Base-by-base conservation (phyloP, 1,140 invertebrate genomes). In the Drosophila subobscura region DNA sequence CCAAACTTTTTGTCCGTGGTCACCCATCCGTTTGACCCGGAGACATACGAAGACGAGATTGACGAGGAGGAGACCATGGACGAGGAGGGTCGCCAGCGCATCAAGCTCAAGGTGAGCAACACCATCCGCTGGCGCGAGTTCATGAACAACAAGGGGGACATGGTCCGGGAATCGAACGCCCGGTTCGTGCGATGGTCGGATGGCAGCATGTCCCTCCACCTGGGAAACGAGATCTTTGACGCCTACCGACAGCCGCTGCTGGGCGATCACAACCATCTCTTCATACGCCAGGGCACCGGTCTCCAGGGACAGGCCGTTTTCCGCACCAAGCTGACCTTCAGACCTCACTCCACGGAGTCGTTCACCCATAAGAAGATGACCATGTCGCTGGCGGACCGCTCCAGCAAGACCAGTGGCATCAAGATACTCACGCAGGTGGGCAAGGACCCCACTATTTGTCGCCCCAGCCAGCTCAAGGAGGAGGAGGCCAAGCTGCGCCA, bases 351-450 rank as follows among this genome's bases (percentile, higher is more conserved):
- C 0, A 99, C 98, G 0, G 98, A 99, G 85, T 99, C 97, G 2
- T 98, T 99, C 92, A 99, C 98, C 2, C 98, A 99, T 93, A 95
- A 98, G 65, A 99, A 99, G 93, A 99, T 99, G 96, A 99, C 98
- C 0, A 94, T 99, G 92, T 99, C 98, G 0, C 93, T 99, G 47
- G 99, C 98, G 4, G 99, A 99, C 91, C 94, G 98, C 8, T 98
- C 97, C n/a, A 97, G 96, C 56, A 99, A 99, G 92, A 96, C 97
- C 8, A 96, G 96, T 14, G 98, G 98, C 60, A 99, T 99, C 79
- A 98, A 99, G 93, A 97, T 99, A 27, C 92, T 99, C 49, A 98
- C 97, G 0, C 97, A 97, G 92, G 97, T 98, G 56, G 98, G 97
- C 12, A 94, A 95, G 71, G 98, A 99, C 93, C 98, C 98, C 5